Conservation (phyloP, 2,113 vertebrate species). For the Ifrita kowaldi region DNA sequence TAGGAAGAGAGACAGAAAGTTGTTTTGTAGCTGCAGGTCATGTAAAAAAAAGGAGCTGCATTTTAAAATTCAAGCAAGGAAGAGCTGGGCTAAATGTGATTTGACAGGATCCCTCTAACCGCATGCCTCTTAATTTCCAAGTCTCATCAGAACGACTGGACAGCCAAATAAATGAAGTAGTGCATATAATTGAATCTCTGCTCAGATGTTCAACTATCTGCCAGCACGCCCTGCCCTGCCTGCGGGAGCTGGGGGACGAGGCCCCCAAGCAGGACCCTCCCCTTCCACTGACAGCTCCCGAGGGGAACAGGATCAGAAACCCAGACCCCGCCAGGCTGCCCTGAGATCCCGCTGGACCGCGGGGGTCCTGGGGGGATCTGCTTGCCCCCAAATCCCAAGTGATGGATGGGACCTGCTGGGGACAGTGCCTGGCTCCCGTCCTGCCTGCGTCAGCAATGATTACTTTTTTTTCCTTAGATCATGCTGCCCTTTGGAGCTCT, state of each 20-base stretch:
- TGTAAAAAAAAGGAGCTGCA: conserved; percentile 14
- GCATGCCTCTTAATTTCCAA: conserved; percentile 50
- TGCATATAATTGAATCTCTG: conserved; percentile 38
- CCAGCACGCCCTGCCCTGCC: neutral
- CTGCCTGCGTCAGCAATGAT: neutral
- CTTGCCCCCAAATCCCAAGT: neutral
- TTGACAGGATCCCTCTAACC: conserved; percentile 44
- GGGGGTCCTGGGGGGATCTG: neutral
- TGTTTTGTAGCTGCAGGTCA: conserved; percentile 45
- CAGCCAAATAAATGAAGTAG: conserved; percentile 47
- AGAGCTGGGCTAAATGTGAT: conserved; percentile 17
- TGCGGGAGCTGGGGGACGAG: neutral
- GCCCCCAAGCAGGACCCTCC: neutral
- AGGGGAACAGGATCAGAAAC: neutral
- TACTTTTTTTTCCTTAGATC: neutral
- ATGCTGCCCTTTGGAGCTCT: neutral
- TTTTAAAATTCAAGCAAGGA: neutral
- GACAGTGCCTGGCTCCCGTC: neutral
- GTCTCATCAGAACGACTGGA: conserved; percentile 39
- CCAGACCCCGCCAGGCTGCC: neutral
- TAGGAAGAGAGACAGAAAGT: conserved; percentile 12
- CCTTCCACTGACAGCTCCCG: neutral
- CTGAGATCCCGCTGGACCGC: neutral
- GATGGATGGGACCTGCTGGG: neutral
- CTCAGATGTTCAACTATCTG: neutral